These are phyloP conservation scores for Thymelicus lineola DNA, from an alignment of 2,888 invertebrate species.

Conservation along the genomic window DNA sequence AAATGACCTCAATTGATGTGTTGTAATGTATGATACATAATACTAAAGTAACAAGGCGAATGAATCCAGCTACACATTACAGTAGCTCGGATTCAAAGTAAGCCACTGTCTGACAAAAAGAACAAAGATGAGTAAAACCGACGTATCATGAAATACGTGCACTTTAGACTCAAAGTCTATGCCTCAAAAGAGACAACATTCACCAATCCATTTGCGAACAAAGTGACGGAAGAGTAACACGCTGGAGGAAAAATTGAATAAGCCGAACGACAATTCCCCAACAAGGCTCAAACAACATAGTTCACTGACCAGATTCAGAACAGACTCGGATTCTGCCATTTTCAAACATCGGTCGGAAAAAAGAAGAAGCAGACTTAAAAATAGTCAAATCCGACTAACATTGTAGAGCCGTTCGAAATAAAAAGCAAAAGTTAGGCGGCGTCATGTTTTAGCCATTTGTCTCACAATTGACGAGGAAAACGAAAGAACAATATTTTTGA, in stretches of 20 bases:
- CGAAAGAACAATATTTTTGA: neutral
- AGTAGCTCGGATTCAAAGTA: constrained; percentile 18
- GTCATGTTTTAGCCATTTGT: constrained; percentile 24
- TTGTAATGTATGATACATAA: too few relatives aligned
- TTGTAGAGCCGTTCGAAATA: constrained; percentile 27
- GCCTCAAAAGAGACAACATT: constrained; percentile 31
- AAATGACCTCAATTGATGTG: too few relatives aligned
- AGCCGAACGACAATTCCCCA: constrained; percentile 39
- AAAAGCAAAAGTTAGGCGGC: constrained; percentile 38
- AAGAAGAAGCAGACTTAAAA: constrained; percentile 42
- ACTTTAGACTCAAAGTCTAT: constrained; percentile 23
- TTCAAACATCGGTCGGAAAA: constrained; percentile 53
- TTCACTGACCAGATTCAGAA: constrained; percentile 64
- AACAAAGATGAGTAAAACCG: constrained; percentile 29
- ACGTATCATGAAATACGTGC: constrained; percentile 31
- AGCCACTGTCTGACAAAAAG: constrained; percentile 12
- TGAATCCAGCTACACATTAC: neutral
- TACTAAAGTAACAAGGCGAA: neutral
- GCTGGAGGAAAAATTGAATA: constrained; percentile 49
- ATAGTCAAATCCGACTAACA: constrained; percentile 38
- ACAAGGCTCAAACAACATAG: constrained; percentile 49
- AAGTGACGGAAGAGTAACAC: constrained; percentile 35
- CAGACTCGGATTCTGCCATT: constrained; percentile 61
- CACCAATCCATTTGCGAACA: constrained; percentile 38
- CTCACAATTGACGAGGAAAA: neutral